Evolutionary conservation across 2,888 invertebrate genomes (phyloP).

Genomic region (Aphelenchoides bicaudatus): DNA sequence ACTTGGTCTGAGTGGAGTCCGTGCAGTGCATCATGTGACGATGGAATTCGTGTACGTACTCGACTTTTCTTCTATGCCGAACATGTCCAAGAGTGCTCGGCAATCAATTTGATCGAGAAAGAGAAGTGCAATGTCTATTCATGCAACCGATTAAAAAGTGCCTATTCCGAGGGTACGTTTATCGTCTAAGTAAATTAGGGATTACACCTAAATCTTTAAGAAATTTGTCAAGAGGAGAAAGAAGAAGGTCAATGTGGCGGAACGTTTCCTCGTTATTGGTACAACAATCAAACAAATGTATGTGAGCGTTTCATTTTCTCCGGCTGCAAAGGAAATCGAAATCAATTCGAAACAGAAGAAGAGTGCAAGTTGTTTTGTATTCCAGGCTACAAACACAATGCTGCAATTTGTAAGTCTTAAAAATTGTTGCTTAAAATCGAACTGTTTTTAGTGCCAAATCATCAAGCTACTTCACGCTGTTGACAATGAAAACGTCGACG

Average conservation of each 20-base stretch:
- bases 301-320: slow-evolving; percentile 81
- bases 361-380: slow-evolving; percentile 62
- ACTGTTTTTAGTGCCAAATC: slow-evolving; percentile 47
- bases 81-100: slow-evolving; percentile 46
- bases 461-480: slow-evolving; percentile 52
- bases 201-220: slow-evolving; percentile 63
- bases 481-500: slow-evolving; percentile 42
- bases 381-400: slow-evolving; percentile 49
- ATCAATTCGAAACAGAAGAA: slow-evolving; percentile 60
- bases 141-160: slow-evolving; percentile 49
- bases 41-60: slow-evolving; percentile 67
- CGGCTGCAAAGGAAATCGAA: slow-evolving; percentile 71
- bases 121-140: slow-evolving; percentile 56
- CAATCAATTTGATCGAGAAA: slow-evolving; percentile 54
- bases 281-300: slow-evolving; percentile 70
- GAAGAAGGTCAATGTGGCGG: slow-evolving; percentile 84
- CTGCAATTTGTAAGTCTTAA: slow-evolving; percentile 40
- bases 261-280: slow-evolving; percentile 81
- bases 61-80: slow-evolving; percentile 59
- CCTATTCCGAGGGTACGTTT: slow-evolving; percentile 52
- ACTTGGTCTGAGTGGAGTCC: slow-evolving; percentile 63
- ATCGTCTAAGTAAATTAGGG: neutral
- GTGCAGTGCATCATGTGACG: slow-evolving; percentile 64
- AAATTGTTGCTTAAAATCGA: slow-evolving; percentile 9
- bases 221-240: slow-evolving; percentile 76